These are phyloP conservation scores for Henricia sp. DNA, from an alignment of 53 echinoderm and acorn worm species.

Conservation along the genomic window DNA sequence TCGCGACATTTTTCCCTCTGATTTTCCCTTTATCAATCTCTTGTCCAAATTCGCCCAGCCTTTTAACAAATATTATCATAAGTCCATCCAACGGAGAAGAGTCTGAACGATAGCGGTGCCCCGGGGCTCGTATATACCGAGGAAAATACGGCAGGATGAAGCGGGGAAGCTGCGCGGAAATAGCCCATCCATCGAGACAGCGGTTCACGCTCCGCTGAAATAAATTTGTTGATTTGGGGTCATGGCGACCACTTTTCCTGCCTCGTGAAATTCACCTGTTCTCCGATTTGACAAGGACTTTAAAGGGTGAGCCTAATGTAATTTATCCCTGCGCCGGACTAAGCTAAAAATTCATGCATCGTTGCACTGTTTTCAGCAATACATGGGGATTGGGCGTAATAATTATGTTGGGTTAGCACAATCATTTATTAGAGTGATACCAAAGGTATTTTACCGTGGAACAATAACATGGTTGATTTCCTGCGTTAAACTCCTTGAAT, in stretches of 20 bases:
- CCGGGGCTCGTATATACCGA: neutral
- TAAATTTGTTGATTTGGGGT: conserved; percentile 58
- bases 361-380: no score
- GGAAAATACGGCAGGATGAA: conserved; percentile 5
- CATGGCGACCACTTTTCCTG: conserved; percentile 16
- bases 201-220: conserved; percentile 24
- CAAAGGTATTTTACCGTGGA: no score
- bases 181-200: conserved; percentile 37
- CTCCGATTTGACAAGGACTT: neutral
- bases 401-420: no score
- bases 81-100: neutral
- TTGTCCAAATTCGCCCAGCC: neutral
- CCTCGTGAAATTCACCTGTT: neutral
- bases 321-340: neutral
- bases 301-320: neutral
- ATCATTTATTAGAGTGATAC: no score
- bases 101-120: neutral
- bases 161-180: conserved; percentile 36
- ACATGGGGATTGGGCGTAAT: no score
- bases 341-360: neutral
- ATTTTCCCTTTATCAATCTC: neutral
- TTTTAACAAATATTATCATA: conserved; percentile 41
- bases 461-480: no score
- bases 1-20: neutral
- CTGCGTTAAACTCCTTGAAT: no score